Evolutionary conservation across 2,888 invertebrate species (phyloP), one percentile per base, ranked within the genome.

Genomic region (Xestobium rufovillosum): DNA sequence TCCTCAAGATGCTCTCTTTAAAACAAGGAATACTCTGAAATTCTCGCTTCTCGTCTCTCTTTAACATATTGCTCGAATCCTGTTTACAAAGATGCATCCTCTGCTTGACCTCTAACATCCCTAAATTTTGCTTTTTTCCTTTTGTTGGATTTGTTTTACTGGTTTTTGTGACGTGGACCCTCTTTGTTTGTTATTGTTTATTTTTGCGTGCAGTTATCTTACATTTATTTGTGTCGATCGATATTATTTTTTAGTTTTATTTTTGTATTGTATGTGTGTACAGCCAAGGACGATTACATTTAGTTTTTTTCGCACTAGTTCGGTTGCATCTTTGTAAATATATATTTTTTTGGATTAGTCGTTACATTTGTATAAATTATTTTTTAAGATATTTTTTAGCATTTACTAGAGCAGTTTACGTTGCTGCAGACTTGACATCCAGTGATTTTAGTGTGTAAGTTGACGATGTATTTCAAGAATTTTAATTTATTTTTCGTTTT

Each of bases 281-380:
- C 14, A 25, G 10, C n/a, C 10, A 35, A 34, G 14, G 12, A 36
- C 15, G 16, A 35, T 29, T 29, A 36, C 10, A 34, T 13, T 31
- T 11, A 14, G 6, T 30, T 31, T 36, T 28, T 34, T 28, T 14
- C 28, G 26, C 39, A 31, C 32, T 44, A 36, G 39, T 48, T 51
- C 45, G 53, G 56, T 57, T 59, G 61, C 65, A 62, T 65, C 63
- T 63, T 64, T 65, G 62, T 63, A 61, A 61, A 63, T 63, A 60
- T 49, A 39, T 42, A 8, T 19, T 19, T n/a, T 6, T 19, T 8
- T n/a, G 23, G 6, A 6, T 8, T 55, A 53, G 52, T 47, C 46
- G 46, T 37, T 56, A 54, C 55, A 53, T 55, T 51, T 56, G 50
- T 56, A 54, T 53, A 55, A 50, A 54, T 55, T 57, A 54, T 55